Conservation (phyloP, 2,797 vertebrate genomes). For the Agapornis canus region DNA sequence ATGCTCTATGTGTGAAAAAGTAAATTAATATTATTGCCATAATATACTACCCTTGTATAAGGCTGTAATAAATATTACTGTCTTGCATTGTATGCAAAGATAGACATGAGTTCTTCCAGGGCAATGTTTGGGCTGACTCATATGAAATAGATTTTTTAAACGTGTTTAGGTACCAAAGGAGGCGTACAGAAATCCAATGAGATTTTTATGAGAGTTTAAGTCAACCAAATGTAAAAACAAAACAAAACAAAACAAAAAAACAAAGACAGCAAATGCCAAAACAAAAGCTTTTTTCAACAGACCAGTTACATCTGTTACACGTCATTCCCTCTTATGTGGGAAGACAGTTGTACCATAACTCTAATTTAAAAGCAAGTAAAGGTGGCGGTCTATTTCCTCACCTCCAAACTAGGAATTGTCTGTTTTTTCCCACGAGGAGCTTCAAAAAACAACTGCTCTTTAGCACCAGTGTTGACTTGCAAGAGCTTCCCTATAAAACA, state of each 20-base stretch:
- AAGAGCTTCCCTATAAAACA: constrained; percentile 91
- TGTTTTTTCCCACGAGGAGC: constrained; percentile 96
- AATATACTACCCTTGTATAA: not conserved
- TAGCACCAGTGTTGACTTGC: constrained; percentile 96
- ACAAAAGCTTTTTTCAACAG: not conserved
- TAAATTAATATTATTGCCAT: not conserved
- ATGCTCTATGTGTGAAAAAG: not conserved
- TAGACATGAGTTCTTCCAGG: not conserved
- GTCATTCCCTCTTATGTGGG: not conserved
- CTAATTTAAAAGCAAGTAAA: not conserved
- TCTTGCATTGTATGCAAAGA: not conserved
- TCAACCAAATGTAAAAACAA: not conserved
- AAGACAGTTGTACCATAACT: not conserved
- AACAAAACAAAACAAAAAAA: not conserved
- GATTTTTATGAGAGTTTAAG: not conserved
- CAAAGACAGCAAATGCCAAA: not conserved
- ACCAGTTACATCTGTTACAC: not conserved
- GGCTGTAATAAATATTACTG: not conserved
- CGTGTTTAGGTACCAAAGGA: not conserved
- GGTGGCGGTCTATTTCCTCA: constrained; percentile 68
- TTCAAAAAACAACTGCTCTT: constrained; percentile 98
- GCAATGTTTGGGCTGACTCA: not conserved
- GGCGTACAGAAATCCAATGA: not conserved
- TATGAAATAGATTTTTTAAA: not conserved
- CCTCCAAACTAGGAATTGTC: constrained; percentile 89